These are phyloP conservation scores for Ophioninae sp. DNA, from an alignment of 2,888 invertebrate species.

Conservation along the genomic window DNA sequence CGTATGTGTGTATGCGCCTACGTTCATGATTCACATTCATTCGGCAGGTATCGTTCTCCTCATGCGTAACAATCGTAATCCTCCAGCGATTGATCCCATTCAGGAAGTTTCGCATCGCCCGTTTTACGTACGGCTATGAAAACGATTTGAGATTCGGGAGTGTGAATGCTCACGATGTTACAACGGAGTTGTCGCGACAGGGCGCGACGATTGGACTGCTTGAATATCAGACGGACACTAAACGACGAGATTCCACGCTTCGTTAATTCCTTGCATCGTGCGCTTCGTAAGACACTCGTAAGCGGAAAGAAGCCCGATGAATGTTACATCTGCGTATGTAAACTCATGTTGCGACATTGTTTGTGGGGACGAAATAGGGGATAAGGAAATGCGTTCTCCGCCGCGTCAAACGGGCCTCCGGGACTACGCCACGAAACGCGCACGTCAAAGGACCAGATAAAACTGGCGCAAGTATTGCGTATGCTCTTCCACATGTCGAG, in stretches of 20 bases:
- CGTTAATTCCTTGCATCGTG: background rate
- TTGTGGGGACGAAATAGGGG: background rate
- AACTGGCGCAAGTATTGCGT: slow-evolving; percentile 31
- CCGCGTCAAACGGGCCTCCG: background rate
- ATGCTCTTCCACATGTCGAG: slow-evolving; percentile 24
- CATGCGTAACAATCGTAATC: too few species aligned
- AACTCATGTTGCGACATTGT: background rate
- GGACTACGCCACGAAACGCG: slow-evolving; percentile 16
- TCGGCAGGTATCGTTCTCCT: background rate
- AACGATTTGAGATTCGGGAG: background rate
- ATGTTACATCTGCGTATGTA: background rate
- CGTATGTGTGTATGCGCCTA: background rate
- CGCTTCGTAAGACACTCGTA: background rate
- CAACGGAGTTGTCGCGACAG: background rate
- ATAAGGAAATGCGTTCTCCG: background rate
- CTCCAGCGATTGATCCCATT: background rate
- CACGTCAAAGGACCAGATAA: slow-evolving; percentile 1
- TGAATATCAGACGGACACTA: background rate
- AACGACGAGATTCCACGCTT: background rate
- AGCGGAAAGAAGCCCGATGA: background rate
- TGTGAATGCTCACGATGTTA: background rate
- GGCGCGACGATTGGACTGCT: background rate
- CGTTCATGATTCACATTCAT: background rate
- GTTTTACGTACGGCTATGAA: background rate
- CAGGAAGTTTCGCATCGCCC: background rate